Base-by-base conservation (phyloP, 2,113 vertebrate species). In the Epinephelus fuscoguttatus region DNA sequence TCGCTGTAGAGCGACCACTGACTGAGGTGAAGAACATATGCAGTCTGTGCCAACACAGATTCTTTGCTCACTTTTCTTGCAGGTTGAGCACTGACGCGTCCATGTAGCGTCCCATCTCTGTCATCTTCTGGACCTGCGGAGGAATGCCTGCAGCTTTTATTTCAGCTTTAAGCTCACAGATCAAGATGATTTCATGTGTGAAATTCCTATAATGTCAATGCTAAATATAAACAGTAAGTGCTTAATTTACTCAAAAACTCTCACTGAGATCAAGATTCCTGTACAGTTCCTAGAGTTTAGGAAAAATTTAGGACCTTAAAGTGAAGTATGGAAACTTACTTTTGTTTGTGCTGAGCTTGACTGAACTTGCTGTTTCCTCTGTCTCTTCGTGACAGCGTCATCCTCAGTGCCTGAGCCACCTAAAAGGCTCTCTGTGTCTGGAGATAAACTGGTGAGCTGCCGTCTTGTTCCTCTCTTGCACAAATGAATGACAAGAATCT, bases 71-170 rank as follows among this genome's bases (percentile, higher is more conserved):
- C 96, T 95, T 95, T 93, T 78, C 93, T 93, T 47, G 91, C 81
- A 1, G 95, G 92, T 19, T 95, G 94, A 40, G 92, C 55, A 75
- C 86, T 94, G 81, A 97, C 90, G n/a, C n/a, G 64, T 96, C 96
- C 93, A 97, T 88, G 64, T 95, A 96, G 23, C 42, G 88, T 5
- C 95, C 95, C 76, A 95, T 84, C 55, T 95, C 94, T 37, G 88
- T 82, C 82, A 72, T 89, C 9, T 91, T 94, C 50, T 81, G 84
- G 37, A 79, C 14, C 13, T 17, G 8, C 4, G 40, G 6, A 67
- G 6, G 23, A 56, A 71, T 55, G 18, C 5, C 37, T 27, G 45
- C 14, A 40, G 30, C 40, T 42, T 12, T 45, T 45, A 45, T n/a
- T 6, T 57, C 30, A 52, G 14, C 56, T 30, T 47, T 67, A 59